Evolutionary conservation across 2,797 vertebrate species (phyloP).

Genomic region (Myotis findleyi): DNA sequence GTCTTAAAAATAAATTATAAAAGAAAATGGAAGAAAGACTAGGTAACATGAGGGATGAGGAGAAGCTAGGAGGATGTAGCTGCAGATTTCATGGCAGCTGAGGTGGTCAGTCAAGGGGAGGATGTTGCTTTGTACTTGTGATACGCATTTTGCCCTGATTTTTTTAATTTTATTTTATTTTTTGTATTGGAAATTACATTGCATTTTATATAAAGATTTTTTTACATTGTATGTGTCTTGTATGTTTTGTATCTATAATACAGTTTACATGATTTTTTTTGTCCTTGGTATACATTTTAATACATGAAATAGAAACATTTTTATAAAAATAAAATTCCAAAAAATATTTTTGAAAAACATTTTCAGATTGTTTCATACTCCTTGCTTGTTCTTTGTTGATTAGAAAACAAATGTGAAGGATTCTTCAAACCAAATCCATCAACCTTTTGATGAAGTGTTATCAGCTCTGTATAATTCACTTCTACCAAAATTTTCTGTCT

Average conservation of each 20-base stretch:
- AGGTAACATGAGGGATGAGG: background rate
- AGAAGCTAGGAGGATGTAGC: background rate
- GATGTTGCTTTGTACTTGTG: background rate
- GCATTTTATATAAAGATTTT: constrained; percentile 34
- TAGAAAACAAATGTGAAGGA: background rate
- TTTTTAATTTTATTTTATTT: background rate
- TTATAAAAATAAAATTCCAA: constrained; percentile 76
- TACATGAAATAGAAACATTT: constrained; percentile 53
- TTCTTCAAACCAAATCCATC: background rate
- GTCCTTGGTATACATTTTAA: constrained; percentile 68
- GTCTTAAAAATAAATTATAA: constrained; percentile 29
- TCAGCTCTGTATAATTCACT: background rate
- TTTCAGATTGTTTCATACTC: constrained; percentile 38
- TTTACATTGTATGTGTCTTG: constrained; percentile 54
- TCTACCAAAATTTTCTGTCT: background rate
- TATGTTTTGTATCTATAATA: constrained; percentile 63
- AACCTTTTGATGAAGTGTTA: background rate
- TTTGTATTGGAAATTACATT: constrained; percentile 41
- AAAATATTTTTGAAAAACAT: constrained; percentile 58
- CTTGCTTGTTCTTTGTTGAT: constrained; percentile 40
- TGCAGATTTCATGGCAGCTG: background rate
- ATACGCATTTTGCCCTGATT: background rate
- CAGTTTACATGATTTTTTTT: constrained; percentile 20
- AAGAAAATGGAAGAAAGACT: constrained; percentile 2
- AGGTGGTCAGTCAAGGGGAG: background rate